phyloP scores from a whole-genome alignment of 2,113 vertebrate species.

The Psittacula cyanocephala region DNA sequence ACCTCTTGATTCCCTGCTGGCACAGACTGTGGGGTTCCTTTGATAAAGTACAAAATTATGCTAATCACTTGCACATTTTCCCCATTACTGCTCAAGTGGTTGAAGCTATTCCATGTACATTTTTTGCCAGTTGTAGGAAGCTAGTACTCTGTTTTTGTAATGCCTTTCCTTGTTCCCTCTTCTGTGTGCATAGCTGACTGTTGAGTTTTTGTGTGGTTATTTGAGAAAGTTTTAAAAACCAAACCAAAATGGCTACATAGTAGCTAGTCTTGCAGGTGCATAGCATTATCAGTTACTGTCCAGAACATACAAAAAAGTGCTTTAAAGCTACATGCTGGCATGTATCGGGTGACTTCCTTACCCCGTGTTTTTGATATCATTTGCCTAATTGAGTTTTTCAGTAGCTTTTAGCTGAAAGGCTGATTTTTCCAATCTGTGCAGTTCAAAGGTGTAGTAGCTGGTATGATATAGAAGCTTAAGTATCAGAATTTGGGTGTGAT shows the following conservation, averaged over 20 bases:
- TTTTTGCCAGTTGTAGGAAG: neutral
- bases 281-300: neutral
- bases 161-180: neutral
- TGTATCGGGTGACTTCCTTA: neutral
- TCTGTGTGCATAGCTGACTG: accelerated
- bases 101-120: neutral
- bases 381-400: neutral
- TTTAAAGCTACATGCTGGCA: neutral
- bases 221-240: neutral
- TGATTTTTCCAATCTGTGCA: neutral
- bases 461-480: neutral
- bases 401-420: neutral
- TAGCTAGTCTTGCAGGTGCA: neutral
- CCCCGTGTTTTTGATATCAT: neutral
- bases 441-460: neutral
- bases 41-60: neutral
- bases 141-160: neutral
- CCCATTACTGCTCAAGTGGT: neutral
- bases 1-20: neutral
- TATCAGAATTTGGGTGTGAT: neutral
- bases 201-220: neutral
- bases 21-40: neutral
- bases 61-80: neutral
- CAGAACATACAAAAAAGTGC: neutral
- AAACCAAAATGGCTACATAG: accelerated